phyloP scores from a whole-genome alignment of 2,888 invertebrate species.

The Adela reaumurella region DNA sequence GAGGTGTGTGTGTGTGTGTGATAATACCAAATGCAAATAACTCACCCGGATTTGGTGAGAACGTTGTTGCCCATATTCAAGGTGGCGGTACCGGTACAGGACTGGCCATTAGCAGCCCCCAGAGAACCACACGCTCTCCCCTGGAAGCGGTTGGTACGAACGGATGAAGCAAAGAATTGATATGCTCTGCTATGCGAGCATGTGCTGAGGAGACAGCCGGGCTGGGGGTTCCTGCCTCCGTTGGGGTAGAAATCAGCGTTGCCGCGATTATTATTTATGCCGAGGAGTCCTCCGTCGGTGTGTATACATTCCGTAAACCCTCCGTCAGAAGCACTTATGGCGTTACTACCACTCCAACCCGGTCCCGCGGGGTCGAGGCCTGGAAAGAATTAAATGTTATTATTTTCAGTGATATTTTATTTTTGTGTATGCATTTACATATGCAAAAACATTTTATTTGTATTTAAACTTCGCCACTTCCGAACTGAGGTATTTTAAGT shows the following conservation, averaged over 20 bases:
- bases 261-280: slow-evolving; percentile 22
- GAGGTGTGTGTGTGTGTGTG: no score
- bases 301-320: slow-evolving; percentile 32
- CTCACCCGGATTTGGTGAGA: slow-evolving; percentile 23
- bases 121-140: slow-evolving; percentile 22
- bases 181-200: slow-evolving; percentile 29
- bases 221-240: slow-evolving; percentile 28
- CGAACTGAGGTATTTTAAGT: no score
- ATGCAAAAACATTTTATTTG: no score
- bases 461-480: no score
- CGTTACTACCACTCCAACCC: slow-evolving; percentile 22
- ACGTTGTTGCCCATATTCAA: slow-evolving; percentile 26
- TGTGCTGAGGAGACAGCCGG: slow-evolving; percentile 25
- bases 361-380: slow-evolving; percentile 35
- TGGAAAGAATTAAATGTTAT: slow-evolving; percentile 8
- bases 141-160: slow-evolving; percentile 23
- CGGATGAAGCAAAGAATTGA: slow-evolving; percentile 24
- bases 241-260: no score
- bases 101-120: slow-evolving; percentile 17
- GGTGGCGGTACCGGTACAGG: slow-evolving; percentile 18
- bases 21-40: background rate
- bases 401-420: no score
- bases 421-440: no score
- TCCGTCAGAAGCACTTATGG: slow-evolving; percentile 19
- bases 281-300: slow-evolving; percentile 27